Evolutionary conservation across 2,888 invertebrate genomes (phyloP).

Genomic region (Campaea margaritaria): DNA sequence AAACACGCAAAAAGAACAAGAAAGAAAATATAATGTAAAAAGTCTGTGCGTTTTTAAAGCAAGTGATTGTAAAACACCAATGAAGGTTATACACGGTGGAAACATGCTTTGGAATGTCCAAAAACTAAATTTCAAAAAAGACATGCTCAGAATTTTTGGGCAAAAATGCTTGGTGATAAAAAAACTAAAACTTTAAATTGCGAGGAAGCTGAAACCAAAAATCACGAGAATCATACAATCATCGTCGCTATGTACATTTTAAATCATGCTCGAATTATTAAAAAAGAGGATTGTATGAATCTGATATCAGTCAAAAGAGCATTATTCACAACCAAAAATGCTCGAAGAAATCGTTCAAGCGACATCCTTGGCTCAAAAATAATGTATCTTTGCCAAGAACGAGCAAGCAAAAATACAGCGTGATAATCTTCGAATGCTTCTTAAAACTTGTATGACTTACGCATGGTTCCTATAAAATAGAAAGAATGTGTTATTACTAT

Average conservation of each 20-base stretch:
- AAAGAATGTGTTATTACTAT: constrained; percentile 64
- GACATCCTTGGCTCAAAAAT: constrained; percentile 53
- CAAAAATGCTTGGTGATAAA: constrained; percentile 42
- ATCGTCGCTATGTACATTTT: constrained; percentile 33
- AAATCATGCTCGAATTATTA: neutral
- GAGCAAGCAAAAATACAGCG: constrained; percentile 77
- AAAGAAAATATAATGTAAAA: constrained; percentile 41
- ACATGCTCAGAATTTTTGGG: constrained; percentile 58
- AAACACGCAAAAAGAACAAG: constrained; percentile 53
- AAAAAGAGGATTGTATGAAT: constrained; percentile 56
- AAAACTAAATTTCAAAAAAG: constrained; percentile 43
- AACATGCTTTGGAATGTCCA: constrained; percentile 69
- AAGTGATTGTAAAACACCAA: constrained; percentile 66
- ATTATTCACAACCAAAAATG: constrained; percentile 22
- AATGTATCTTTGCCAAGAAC: constrained; percentile 60
- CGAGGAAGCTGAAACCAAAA: constrained; percentile 62
- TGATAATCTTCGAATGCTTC: constrained; percentile 62
- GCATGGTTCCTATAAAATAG: constrained; percentile 85
- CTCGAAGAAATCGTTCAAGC: constrained; percentile 61
- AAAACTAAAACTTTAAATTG: constrained; percentile 43
- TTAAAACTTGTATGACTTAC: constrained; percentile 79
- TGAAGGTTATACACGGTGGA: constrained; percentile 61
- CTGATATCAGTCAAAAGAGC: constrained; percentile 26
- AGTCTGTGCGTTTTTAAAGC: constrained; percentile 60
- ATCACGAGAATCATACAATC: constrained; percentile 56